Percentiles rank a stretch among this genome's conserved stretches.
Conservation (phyloP, 2,113 vertebrate genomes). For the Dolichotis patagonum region DNA sequence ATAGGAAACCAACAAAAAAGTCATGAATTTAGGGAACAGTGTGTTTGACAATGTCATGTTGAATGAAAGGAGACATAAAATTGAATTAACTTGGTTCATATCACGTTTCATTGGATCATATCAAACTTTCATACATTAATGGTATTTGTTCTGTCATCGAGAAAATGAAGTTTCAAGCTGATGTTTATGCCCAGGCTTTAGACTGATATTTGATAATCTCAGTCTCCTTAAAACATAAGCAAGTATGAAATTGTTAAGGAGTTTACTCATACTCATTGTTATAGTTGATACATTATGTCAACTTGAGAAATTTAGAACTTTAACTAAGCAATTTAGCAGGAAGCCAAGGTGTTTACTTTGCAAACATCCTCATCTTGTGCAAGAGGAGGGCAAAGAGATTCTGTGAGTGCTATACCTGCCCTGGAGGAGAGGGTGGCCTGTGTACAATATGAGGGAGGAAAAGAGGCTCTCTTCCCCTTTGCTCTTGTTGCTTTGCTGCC, state of each 20-base stretch:
- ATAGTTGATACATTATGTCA: no score
- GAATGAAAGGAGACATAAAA: background rate
- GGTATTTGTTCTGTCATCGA: background rate
- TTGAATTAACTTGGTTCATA: background rate
- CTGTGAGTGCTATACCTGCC: no score
- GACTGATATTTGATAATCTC: background rate
- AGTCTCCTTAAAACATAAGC: background rate
- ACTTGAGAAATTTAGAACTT: no score
- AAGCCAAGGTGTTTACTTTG: no score
- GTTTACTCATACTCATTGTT: background rate
- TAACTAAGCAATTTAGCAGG: no score
- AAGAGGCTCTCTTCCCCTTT: no score
- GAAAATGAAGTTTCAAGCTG: background rate
- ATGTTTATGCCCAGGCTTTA: background rate
- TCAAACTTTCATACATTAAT: background rate
- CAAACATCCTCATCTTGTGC: no score
- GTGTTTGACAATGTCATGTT: background rate
- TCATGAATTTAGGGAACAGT: background rate
- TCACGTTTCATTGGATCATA: background rate
- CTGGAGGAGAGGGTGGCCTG: no score
- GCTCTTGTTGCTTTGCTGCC: no score
- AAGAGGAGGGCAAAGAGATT: no score
- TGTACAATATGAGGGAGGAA: no score
- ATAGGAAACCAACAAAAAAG: background rate
- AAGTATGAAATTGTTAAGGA: background rate